Conservation (phyloP, 1,140 invertebrate genomes). For the Amyelois transitella region DNA sequence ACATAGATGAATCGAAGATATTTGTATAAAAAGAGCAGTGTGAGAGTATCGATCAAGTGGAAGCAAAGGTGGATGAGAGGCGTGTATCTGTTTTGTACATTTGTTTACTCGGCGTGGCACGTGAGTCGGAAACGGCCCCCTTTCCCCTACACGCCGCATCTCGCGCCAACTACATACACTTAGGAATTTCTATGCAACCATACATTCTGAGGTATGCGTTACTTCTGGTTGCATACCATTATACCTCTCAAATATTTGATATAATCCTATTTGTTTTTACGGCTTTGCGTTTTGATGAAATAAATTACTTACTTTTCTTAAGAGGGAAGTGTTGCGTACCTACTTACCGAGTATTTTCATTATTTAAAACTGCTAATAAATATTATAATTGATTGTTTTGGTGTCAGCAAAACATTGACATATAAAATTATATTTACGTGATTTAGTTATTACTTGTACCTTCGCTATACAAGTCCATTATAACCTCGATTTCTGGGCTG, state of each 20-base stretch:
- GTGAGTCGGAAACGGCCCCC: constrained; percentile 23
- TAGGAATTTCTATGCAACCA: constrained; percentile 52
- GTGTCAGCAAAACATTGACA: too few species aligned
- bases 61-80: constrained; percentile 35
- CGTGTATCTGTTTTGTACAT: constrained; percentile 44
- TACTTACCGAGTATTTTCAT: too few species aligned
- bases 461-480: not conserved
- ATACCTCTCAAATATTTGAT: constrained; percentile 31
- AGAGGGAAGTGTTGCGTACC: too few species aligned
- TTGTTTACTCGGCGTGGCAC: constrained; percentile 58
- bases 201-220: constrained; percentile 44
- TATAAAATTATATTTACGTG: not conserved
- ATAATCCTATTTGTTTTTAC: constrained; percentile 10
- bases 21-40: not conserved
- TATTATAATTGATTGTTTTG: too few species aligned
- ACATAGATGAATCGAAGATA: too few species aligned
- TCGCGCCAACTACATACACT: constrained; percentile 32
- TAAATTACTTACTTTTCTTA: not conserved
- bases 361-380: too few species aligned
- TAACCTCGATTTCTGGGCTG: not conserved
- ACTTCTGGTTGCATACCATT: constrained; percentile 52
- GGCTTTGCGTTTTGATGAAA: not conserved
- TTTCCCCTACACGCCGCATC: constrained; percentile 19
- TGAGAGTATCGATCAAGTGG: constrained; percentile 10
- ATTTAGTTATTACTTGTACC: not conserved